These are phyloP conservation scores for Prinia subflava DNA, from an alignment of 2,113 vertebrate genomes.

Conservation along the genomic window DNA sequence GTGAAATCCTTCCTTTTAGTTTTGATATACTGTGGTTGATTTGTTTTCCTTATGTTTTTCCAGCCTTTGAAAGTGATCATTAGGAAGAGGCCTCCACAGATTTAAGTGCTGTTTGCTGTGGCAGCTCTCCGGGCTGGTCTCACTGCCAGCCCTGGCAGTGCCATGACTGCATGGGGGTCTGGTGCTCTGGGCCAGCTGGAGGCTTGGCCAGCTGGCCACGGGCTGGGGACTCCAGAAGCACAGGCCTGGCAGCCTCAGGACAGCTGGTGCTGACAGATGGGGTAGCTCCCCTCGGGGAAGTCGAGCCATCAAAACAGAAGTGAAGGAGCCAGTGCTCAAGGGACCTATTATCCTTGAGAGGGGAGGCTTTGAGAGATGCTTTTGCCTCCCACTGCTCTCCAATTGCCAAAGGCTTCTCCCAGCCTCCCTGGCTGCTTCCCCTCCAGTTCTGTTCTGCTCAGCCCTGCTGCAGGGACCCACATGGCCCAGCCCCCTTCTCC, in stretches of 20 bases:
- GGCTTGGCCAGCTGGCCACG: accelerated
- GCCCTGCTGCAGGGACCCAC: not conserved
- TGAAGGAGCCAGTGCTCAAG: not conserved
- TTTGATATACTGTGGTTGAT: not conserved
- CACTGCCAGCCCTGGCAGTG: not conserved
- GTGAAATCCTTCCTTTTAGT: not conserved
- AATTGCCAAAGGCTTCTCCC: not conserved
- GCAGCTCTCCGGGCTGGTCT: not conserved
- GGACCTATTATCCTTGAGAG: not conserved
- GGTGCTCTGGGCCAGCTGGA: not conserved
- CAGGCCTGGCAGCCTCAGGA: not conserved
- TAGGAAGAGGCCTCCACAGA: not conserved
- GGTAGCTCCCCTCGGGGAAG: not conserved
- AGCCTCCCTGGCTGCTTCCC: not conserved
- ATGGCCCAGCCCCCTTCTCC: not conserved
- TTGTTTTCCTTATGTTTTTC: not conserved
- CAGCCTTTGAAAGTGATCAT: not conserved
- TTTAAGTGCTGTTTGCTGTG: not conserved
- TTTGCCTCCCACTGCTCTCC: not conserved
- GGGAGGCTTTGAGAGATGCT: not conserved
- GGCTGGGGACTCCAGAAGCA: not conserved
- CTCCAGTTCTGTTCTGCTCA: not conserved
- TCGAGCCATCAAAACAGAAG: not conserved
- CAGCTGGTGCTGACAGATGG: not conserved
- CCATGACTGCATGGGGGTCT: accelerated